phyloP scores from a whole-genome alignment of 1,140 invertebrate genomes.

The Lamellibrachia luymesi region DNA sequence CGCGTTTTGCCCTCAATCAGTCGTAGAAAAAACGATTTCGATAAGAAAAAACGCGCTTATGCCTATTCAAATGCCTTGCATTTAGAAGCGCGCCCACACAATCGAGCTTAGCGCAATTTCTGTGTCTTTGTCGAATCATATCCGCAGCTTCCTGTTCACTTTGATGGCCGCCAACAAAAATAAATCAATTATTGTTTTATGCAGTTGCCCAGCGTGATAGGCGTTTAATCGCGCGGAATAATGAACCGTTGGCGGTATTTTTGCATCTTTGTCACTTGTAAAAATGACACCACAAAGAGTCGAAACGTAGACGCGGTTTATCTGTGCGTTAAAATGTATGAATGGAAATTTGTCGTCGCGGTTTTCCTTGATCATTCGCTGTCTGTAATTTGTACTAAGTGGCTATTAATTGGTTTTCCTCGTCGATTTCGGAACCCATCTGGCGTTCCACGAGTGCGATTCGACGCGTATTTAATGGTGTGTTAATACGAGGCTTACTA shows the following conservation, averaged over 20 bases:
- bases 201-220: background rate
- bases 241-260: background rate
- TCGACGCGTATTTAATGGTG: background rate
- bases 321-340: background rate
- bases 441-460: background rate
- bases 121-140: background rate
- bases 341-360: background rate
- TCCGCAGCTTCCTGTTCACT: background rate
- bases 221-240: background rate
- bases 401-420: background rate
- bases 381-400: background rate
- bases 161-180: background rate
- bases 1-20: background rate
- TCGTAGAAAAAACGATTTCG: background rate
- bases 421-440: background rate
- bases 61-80: background rate
- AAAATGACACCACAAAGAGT: background rate
- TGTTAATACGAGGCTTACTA: background rate
- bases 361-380: background rate
- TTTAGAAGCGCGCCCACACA: background rate
- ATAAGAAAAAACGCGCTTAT: background rate
- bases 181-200: conserved; percentile 2
- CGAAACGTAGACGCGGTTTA: background rate
- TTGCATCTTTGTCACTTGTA: background rate
- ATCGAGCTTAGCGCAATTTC: background rate